Conservation (phyloP, 2,888 invertebrate genomes). For the Troides helena region DNA sequence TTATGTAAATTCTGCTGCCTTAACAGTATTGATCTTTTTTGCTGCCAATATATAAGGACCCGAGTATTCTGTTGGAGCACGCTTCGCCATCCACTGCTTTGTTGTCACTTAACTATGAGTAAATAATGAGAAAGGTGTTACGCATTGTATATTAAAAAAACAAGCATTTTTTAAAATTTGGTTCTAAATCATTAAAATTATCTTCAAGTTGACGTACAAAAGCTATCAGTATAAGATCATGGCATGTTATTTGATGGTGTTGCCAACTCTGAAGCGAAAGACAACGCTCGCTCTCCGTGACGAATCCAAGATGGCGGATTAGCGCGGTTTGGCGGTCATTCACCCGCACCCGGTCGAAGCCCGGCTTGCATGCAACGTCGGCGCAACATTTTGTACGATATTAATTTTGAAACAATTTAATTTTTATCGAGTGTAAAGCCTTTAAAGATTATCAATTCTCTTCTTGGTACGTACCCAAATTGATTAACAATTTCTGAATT, state of each 20-base stretch:
- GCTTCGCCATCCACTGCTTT: too few relatives aligned
- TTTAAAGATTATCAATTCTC: constrained; percentile 19
- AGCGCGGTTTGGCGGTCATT: constrained; percentile 76
- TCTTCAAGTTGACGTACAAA: constrained; percentile 8
- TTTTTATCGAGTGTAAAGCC: constrained; percentile 26
- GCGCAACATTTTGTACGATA: constrained; percentile 54
- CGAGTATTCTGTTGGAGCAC: too few relatives aligned
- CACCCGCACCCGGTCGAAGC: constrained; percentile 65
- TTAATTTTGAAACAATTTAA: constrained; percentile 38
- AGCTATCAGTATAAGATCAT: constrained; percentile 26
- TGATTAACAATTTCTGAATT: neutral
- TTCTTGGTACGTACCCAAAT: constrained; percentile 7
- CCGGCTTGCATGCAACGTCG: constrained; percentile 48
- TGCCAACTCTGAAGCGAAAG: constrained; percentile 55
- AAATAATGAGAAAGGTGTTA: too few relatives aligned
- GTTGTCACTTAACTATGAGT: too few relatives aligned
- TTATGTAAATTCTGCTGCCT: too few relatives aligned
- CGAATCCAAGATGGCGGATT: constrained; percentile 75
- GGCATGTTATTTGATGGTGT: constrained; percentile 39
- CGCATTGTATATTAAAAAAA: too few relatives aligned
- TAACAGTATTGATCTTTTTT: too few relatives aligned
- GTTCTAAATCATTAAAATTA: neutral
- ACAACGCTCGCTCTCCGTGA: constrained; percentile 73
- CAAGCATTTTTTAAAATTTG: too few relatives aligned
- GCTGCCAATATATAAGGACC: too few relatives aligned